phyloP scores from a whole-genome alignment of 1,140 invertebrate species.

The Bombus superbus region DNA sequence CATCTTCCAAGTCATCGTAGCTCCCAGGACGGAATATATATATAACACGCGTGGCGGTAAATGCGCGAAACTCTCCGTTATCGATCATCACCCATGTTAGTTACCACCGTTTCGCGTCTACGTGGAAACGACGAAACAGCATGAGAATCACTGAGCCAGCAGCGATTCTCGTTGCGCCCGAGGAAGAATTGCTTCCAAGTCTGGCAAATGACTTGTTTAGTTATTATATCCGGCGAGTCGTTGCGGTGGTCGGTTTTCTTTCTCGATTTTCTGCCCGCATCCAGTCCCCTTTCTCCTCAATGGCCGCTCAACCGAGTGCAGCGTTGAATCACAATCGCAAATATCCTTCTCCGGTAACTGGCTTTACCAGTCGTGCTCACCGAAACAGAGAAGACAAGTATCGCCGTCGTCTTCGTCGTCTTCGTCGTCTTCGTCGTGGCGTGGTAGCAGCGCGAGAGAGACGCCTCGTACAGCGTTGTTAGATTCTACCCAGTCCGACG shows the following conservation, averaged over 20 bases:
- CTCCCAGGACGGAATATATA: too few relatives aligned
- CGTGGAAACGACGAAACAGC: background rate
- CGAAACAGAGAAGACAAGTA: constrained; percentile 11
- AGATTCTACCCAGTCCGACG: constrained; percentile 1
- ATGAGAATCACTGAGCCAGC: background rate
- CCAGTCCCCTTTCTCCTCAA: constrained; percentile 11
- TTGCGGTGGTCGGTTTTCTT: constrained; percentile 61
- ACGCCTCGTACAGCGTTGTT: background rate
- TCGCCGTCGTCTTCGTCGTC: background rate
- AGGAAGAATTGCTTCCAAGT: background rate
- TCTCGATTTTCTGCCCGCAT: constrained; percentile 47
- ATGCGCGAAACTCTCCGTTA: too few relatives aligned
- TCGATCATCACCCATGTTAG: too few relatives aligned
- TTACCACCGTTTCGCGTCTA: too few relatives aligned
- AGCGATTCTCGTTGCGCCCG: background rate
- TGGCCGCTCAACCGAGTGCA: constrained; percentile 23
- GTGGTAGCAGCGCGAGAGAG: background rate
- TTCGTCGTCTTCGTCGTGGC: background rate
- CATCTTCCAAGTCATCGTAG: too few relatives aligned
- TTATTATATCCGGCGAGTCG: constrained; percentile 47
- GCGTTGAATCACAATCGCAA: constrained; percentile 73
- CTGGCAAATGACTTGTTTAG: constrained; percentile 42
- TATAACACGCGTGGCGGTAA: too few relatives aligned
- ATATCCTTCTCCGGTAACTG: constrained; percentile 68
- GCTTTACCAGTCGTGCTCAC: constrained; percentile 36